Conservation (phyloP, 1,140 invertebrate species). For the Zaprionus inermis region DNA sequence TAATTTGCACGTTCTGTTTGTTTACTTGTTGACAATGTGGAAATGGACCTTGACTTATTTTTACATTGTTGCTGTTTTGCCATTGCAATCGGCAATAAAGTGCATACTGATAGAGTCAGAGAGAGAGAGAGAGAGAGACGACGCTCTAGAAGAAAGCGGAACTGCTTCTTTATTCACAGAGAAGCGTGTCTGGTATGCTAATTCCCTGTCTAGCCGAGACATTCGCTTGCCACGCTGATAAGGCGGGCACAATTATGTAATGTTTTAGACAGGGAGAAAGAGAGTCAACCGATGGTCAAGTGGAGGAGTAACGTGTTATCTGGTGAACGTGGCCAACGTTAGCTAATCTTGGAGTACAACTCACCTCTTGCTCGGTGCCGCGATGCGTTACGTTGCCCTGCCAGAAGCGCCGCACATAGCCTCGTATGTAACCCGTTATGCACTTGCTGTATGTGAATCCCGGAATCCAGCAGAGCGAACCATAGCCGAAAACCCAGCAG, state of each 20-base stretch:
- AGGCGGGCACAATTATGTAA: constrained; percentile 60
- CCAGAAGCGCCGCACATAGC: constrained; percentile 92
- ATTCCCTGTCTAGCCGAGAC: constrained; percentile 44
- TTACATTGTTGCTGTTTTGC: constrained; percentile 16
- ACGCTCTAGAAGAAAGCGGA: neutral
- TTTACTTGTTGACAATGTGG: constrained; percentile 48
- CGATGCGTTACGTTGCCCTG: constrained; percentile 94
- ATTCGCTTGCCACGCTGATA: constrained; percentile 43
- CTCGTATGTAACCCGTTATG: constrained; percentile 88
- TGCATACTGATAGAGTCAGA: neutral
- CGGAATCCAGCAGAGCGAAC: constrained; percentile 94
- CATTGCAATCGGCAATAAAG: constrained; percentile 11
- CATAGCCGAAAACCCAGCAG: constrained; percentile 94
- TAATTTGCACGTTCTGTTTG: constrained; percentile 32
- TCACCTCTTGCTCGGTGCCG: constrained; percentile 91
- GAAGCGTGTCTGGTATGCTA: constrained; percentile 27
- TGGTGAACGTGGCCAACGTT: neutral
- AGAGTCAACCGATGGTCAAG: constrained; percentile 2
- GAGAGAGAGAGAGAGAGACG: neutral
- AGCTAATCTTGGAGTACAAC: neutral
- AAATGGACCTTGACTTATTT: constrained; percentile 61
- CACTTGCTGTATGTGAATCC: constrained; percentile 91
- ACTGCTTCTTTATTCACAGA: neutral
- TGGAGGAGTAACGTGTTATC: neutral
- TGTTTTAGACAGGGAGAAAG: neutral